Conservation (phyloP, 1,140 invertebrate species). For the Bombus cullumanus region DNA sequence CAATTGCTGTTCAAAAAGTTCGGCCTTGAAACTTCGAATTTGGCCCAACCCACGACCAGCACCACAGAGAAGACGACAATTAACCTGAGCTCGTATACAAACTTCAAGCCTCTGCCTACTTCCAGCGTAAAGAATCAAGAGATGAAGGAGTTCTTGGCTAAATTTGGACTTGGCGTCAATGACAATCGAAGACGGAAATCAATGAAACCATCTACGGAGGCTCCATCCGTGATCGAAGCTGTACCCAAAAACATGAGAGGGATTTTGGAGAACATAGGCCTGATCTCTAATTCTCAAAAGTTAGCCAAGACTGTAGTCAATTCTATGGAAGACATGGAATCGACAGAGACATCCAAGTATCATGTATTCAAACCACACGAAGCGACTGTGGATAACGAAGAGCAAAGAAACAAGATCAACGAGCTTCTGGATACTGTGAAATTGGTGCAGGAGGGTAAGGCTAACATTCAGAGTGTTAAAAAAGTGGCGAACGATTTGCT, state of each 20-base stretch:
- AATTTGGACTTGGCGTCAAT: conserved; percentile 82
- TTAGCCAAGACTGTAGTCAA: not conserved
- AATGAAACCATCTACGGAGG: conserved; percentile 58
- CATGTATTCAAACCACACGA: conserved; percentile 83
- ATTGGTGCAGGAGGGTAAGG: conserved; percentile 80
- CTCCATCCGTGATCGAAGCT: conserved; percentile 77
- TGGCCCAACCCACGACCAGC: conserved; percentile 54
- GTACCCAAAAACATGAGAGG: conserved; percentile 82
- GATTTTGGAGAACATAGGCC: conserved; percentile 83
- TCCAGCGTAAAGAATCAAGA: conserved; percentile 80
- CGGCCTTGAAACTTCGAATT: conserved; percentile 71
- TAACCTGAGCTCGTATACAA: conserved; percentile 81
- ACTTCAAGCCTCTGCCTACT: conserved; percentile 85
- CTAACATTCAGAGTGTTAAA: conserved; percentile 70
- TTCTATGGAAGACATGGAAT: conserved; percentile 24
- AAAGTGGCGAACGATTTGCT: conserved; percentile 77
- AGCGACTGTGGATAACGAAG: conserved; percentile 66
- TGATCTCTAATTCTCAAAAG: conserved; percentile 68
- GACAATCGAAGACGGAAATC: conserved; percentile 75
- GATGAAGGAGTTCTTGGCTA: conserved; percentile 84
- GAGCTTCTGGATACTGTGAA: conserved; percentile 81
- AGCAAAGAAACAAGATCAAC: conserved; percentile 79
- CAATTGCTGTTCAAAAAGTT: conserved; percentile 78
- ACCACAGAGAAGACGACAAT: conserved; percentile 56
- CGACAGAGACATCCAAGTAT: conserved; percentile 53